Evolutionary conservation across 2,113 vertebrate genomes (phyloP), one percentile per base, ranked within the genome.

Genomic region (Cardinalis cardinalis): DNA sequence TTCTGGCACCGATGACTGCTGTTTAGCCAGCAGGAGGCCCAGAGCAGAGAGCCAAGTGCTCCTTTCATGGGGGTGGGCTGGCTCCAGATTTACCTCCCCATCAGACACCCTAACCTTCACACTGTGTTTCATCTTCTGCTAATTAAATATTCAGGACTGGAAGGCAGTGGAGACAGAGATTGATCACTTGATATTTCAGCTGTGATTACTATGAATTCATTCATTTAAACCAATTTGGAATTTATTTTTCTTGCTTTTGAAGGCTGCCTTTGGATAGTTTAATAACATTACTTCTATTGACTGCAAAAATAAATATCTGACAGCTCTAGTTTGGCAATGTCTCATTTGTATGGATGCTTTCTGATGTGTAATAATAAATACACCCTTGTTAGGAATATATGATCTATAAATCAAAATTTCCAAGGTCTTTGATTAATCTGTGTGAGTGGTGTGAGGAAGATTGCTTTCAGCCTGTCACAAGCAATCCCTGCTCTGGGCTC

Each of bases 221-320:
- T 93, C 28, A 70, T 92, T 95, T 86, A 71, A 81, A 72, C 48
- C 84, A 36, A 83, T 87, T 89, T 82, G 59, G 68, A 66, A 64
- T 93, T 95, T 91, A 77, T 92, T 94, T 90, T 93, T 89, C 63
- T 71, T 92, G n/a, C 66, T 80, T 79, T 89, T 90, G 91, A 93
- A 82, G 64, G 63, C 72, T 76, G 63, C n/a, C 55, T 87, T 89
- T 49, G 40, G 51, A 71, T n/a, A 32, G 51, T 75, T 85, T 70
- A 87, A 68, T 76, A 69, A 75, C 59, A 38, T 86, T 74, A 43
- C 56, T 56, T 59, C 84, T 53, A 66, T 77, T 70, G 84, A 83
- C 81, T 74, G 63, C 38, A 79, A 75, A 93, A 93, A 89, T 83
- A 90, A 93, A 60, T 70, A 92, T 59, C 55, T 89, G 93, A 79